Evolutionary conservation across 2,888 invertebrate species (phyloP).

Genomic region (Pachycephus smyrnensis): DNA sequence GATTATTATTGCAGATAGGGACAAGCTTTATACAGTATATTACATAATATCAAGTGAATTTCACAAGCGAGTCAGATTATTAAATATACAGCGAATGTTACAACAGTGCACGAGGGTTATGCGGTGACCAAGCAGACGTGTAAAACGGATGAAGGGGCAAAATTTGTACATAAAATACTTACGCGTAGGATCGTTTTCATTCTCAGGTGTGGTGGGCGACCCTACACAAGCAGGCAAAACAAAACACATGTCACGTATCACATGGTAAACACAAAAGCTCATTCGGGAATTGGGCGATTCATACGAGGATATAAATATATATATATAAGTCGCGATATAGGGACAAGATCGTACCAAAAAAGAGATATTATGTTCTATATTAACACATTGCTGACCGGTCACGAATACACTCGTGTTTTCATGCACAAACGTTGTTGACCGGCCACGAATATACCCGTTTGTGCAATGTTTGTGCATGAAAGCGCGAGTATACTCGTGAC

Average conservation of each 20-base stretch:
- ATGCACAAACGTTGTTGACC: no score
- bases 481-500: no score
- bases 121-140: slow-evolving; percentile 23
- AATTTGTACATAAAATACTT: slow-evolving; percentile 62
- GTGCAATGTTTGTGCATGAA: no score
- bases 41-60: slow-evolving; percentile 19
- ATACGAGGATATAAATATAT: neutral
- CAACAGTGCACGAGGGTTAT: slow-evolving; percentile 11
- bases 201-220: slow-evolving; percentile 69
- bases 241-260: slow-evolving; percentile 66
- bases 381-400: no score
- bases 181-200: slow-evolving; percentile 70
- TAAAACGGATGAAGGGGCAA: slow-evolving; percentile 14
- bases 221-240: slow-evolving; percentile 67
- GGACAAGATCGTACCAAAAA: neutral
- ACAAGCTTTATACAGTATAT: slow-evolving; percentile 16
- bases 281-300: slow-evolving; percentile 44
- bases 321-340: neutral
- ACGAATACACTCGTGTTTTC: no score
- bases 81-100: neutral
- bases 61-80: slow-evolving; percentile 15
- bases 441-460: no score
- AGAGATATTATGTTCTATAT: no score
- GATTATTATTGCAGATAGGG: neutral
- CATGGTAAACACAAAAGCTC: slow-evolving; percentile 61